Evolutionary conservation across 2,113 vertebrate genomes (phyloP).

Genomic region (Podarcis cretensis): DNA sequence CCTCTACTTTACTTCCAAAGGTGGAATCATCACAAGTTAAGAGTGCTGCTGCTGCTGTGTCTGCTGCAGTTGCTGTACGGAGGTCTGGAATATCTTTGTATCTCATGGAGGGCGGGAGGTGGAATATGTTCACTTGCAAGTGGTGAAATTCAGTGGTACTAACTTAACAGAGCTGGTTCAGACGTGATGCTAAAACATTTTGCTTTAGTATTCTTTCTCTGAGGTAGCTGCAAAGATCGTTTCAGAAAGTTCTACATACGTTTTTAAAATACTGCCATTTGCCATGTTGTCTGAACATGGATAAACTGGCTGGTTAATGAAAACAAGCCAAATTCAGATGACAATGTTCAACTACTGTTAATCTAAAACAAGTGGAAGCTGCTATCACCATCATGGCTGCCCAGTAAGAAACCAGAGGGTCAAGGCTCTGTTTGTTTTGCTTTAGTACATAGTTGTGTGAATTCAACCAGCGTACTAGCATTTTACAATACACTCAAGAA

Average conservation of each 20-base stretch:
- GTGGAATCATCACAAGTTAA: conserved; percentile 62
- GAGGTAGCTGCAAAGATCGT: neutral
- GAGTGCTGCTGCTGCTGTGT: conserved; percentile 72
- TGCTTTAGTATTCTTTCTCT: neutral
- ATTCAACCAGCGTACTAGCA: neutral
- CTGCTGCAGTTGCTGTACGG: conserved; percentile 68
- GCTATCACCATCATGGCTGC: too few relatives aligned
- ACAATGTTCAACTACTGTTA: too few relatives aligned
- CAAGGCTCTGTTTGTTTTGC: too few relatives aligned
- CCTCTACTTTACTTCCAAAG: conserved; percentile 63
- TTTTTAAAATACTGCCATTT: too few relatives aligned
- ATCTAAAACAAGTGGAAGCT: too few relatives aligned
- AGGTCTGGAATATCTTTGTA: conserved; percentile 21
- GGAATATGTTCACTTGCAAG: neutral
- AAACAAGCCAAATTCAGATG: too few relatives aligned
- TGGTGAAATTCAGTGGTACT: neutral
- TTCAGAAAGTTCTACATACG: too few relatives aligned
- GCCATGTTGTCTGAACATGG: too few relatives aligned
- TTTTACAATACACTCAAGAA: neutral
- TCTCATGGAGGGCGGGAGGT: neutral
- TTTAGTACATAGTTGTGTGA: too few relatives aligned
- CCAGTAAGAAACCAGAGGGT: too few relatives aligned
- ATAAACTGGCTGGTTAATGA: too few relatives aligned
- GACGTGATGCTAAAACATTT: neutral
- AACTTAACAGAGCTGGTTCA: neutral